phyloP scores from a whole-genome alignment of 2,113 vertebrate species.

The Cryptotis parvus region DNA sequence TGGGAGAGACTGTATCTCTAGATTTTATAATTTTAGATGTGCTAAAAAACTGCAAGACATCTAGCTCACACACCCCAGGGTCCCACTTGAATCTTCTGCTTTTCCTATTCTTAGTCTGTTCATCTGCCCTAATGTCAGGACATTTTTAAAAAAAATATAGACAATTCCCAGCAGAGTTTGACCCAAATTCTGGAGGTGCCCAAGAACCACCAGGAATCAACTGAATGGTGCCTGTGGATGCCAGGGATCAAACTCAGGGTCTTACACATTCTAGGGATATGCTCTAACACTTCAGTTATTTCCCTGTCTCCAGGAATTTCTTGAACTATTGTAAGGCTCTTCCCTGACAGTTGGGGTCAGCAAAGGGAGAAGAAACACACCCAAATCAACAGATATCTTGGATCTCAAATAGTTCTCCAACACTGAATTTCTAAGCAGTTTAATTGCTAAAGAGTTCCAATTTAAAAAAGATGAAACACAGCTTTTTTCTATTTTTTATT shows the following conservation, averaged over 20 bases:
- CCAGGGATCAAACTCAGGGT: no score
- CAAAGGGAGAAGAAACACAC: not conserved
- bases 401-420: not conserved
- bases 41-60: not conserved
- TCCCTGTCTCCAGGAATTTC: not conserved
- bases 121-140: not conserved
- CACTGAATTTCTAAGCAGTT: not conserved
- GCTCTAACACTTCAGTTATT: no score
- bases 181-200: no score
- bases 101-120: not conserved
- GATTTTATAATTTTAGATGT: not conserved
- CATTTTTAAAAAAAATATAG: no score
- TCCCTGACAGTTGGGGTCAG: not conserved
- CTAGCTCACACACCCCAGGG: not conserved
- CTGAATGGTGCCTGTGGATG: not conserved
- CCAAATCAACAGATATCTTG: not conserved
- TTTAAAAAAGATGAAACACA: not conserved
- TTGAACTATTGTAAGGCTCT: not conserved
- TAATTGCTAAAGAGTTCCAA: not conserved
- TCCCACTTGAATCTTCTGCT: not conserved
- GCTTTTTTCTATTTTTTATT: not conserved
- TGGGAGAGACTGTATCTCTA: not conserved
- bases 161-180: no score
- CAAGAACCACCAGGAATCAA: no score
- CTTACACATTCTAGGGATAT: no score